Percentiles rank a stretch among this genome's conserved stretches.
These are phyloP conservation scores for Xerus inauris DNA, from an alignment of 2,113 vertebrate species.

Conservation along the genomic window DNA sequence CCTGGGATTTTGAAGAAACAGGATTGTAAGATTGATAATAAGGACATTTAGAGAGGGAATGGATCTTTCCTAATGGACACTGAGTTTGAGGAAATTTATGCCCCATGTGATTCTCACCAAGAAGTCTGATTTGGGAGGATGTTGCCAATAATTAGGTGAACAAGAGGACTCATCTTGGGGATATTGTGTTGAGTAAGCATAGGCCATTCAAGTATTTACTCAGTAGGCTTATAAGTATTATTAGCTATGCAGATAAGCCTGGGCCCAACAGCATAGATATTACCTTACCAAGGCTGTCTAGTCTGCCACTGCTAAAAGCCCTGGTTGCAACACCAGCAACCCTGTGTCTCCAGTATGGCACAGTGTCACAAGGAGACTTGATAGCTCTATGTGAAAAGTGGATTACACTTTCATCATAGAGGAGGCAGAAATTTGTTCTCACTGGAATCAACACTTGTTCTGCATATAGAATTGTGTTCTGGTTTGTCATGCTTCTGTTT, in stretches of 20 bases:
- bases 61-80: not conserved
- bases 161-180: not conserved
- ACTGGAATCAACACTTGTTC: not conserved
- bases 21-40: not conserved
- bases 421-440: not conserved
- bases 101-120: not conserved
- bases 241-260: not conserved
- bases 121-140: not conserved
- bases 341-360: not conserved
- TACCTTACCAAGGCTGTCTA: not conserved
- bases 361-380: not conserved
- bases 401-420: not conserved
- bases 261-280: not conserved
- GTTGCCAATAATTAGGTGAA: not conserved
- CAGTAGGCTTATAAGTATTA: not conserved
- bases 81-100: not conserved
- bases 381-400: not conserved
- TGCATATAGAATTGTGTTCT: not conserved
- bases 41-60: constrained; percentile 2
- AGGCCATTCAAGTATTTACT: not conserved
- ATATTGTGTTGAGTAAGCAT: not conserved
- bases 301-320: not conserved
- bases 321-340: not conserved
- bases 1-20: not conserved
- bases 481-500: not conserved